Evolutionary conservation across 2,797 vertebrate species (phyloP), one percentile per base, ranked within the genome.

Genomic region (Babyrousa celebensis): DNA sequence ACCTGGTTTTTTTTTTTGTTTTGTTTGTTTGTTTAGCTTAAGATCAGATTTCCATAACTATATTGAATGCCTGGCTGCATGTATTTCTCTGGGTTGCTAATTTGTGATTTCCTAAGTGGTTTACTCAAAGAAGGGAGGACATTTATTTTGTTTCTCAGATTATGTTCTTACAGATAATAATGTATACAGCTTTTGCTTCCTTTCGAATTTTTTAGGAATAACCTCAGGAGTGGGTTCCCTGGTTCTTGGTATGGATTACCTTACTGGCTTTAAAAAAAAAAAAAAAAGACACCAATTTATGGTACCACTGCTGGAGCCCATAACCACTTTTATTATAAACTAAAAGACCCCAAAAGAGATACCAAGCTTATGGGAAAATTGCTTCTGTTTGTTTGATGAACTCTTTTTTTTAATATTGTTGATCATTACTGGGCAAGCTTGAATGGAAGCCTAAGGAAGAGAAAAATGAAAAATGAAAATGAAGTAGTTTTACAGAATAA

Each of bases 81-180:
- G 10, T 12, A 48, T 85, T 91, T 58, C 32, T 85, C 72, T 74
- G 3, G 2, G n/a, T 54, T 74, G 58, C 63, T 86, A 48, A 91
- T 83, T 68, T 86, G 25, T 67, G 29, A 79, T 82, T 85, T 91
- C n/a, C 92, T 93, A 74, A 82, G 65, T 83, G 21, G 36, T 65
- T 70, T 79, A 78, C 23, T 21, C 71, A 87, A 92, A 87, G 52
- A 40, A 68, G 4, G 32, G 29, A 90, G 56, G 4, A 32, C 16
- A 60, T 83, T 89, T 95, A 78, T 17, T 79, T 85, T 62, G 27
- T 94, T 74, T 93, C 48, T 80, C 11, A 12, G 74, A 70, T 43
- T 65, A 75, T 71, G 17, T 93, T 77, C 75, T 89, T 93, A 85
- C 2, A 62, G 82, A 60, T 95, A 90, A 80, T 71, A 71, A 72